These are phyloP conservation scores for Ophioderma brevispina DNA, from an alignment of 35 echinoderm and acorn worm genomes.

Conservation along the genomic window DNA sequence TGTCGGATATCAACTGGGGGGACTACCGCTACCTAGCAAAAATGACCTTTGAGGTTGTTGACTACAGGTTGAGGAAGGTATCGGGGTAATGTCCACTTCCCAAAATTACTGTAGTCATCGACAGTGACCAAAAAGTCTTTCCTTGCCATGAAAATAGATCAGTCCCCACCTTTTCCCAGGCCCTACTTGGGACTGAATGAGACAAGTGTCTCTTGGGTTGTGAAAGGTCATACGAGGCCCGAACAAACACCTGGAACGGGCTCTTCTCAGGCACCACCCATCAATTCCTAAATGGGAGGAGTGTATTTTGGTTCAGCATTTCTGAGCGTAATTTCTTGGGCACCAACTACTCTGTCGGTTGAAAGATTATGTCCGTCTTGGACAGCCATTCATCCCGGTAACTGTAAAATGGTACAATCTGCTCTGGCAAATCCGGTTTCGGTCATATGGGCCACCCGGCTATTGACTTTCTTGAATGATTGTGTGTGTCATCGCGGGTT, in stretches of 20 bases:
- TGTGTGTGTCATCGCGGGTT: constrained; percentile 14
- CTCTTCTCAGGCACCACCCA: constrained; percentile 57
- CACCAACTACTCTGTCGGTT: constrained; percentile 60
- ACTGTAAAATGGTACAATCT: constrained; percentile 35
- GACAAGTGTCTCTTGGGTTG: constrained; percentile 57
- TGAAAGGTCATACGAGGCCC: constrained; percentile 34
- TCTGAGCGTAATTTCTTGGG: constrained; percentile 44
- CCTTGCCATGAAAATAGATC: constrained; percentile 43
- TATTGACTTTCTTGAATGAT: constrained; percentile 16
- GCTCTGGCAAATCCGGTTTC: constrained; percentile 10
- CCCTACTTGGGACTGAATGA: constrained; percentile 21
- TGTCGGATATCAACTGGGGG: constrained; percentile 57
- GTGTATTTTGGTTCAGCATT: constrained; percentile 59
- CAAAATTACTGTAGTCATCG: constrained; percentile 71
- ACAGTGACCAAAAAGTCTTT: constrained; percentile 67
- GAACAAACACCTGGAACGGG: constrained; percentile 68
- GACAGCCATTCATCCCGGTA: constrained; percentile 58
- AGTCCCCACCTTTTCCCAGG: constrained; percentile 47
- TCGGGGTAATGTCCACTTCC: constrained; percentile 60
- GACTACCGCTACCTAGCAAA: constrained; percentile 56
- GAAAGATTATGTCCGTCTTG: constrained; percentile 61
- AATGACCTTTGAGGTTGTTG: constrained; percentile 33
- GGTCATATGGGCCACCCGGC: constrained; percentile 25
- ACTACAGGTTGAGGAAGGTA: constrained; percentile 34
- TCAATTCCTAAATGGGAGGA: constrained; percentile 62